Percentiles rank a stretch among this genome's conserved stretches.
phyloP scores from a whole-genome alignment of 2,797 vertebrate species.

The Lacerta viridis region DNA sequence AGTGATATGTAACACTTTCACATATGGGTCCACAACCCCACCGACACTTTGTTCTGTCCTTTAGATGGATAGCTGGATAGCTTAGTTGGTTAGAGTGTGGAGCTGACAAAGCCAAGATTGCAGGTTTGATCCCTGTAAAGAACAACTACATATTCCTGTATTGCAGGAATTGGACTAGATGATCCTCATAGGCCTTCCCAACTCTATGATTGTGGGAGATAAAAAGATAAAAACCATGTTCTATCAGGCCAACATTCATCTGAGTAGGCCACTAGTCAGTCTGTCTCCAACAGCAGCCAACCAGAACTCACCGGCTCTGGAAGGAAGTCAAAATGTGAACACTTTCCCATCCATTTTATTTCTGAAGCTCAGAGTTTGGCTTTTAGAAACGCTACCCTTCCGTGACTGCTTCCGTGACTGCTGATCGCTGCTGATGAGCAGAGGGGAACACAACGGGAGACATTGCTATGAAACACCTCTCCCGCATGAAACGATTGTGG shows the following conservation, averaged over 20 bases:
- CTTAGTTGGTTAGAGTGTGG: no score
- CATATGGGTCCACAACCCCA: neutral
- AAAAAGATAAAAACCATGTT: no score
- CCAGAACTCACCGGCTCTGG: neutral
- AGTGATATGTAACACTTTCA: no score
- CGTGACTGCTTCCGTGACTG: slow-evolving; percentile 42
- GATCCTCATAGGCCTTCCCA: no score
- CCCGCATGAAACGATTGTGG: neutral
- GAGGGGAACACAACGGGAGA: slow-evolving; percentile 66
- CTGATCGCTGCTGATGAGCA: slow-evolving; percentile 71
- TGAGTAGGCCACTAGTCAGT: neutral
- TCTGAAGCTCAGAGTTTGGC: slow-evolving; percentile 45
- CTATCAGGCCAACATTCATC: neutral
- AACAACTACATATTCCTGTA: no score
- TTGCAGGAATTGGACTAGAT: no score
- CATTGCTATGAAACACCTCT: slow-evolving; percentile 62
- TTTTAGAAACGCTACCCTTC: slow-evolving; percentile 45
- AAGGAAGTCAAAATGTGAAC: slow-evolving; percentile 42
- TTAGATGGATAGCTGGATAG: neutral
- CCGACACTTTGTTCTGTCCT: neutral
- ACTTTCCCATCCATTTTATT: slow-evolving; percentile 63
- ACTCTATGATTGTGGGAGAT: no score
- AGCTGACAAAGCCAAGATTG: no score
- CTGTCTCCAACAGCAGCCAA: neutral
- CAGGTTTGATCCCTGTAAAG: no score